Conservation (phyloP, 1,140 invertebrate species). For the Drosophila varians region DNA sequence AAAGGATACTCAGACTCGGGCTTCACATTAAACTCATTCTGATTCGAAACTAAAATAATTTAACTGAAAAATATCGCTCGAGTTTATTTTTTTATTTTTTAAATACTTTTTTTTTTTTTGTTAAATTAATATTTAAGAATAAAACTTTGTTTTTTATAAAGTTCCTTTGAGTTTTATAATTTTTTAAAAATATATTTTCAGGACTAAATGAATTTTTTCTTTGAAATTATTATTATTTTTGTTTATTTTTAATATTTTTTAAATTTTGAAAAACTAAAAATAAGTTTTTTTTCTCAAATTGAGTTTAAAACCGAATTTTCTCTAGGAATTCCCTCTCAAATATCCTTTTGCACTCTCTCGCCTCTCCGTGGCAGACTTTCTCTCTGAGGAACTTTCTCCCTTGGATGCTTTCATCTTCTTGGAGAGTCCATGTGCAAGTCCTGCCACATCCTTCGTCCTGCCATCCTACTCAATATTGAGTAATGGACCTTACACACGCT, state of each 20-base stretch:
- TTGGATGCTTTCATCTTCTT: not conserved
- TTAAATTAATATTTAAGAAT: too few species aligned
- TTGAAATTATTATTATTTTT: too few species aligned
- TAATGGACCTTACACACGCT: not conserved
- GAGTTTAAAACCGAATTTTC: too few species aligned
- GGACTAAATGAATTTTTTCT: too few species aligned
- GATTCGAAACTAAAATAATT: not conserved
- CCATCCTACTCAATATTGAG: constrained; percentile 11
- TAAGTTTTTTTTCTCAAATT: not conserved
- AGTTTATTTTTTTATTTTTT: not conserved
- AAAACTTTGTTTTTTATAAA: too few species aligned
- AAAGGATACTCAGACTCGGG: not conserved
- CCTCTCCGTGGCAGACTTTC: constrained; percentile 1
- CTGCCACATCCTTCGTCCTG: not conserved
- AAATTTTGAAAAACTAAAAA: too few species aligned
- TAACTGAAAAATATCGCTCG: too few species aligned
- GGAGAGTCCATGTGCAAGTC: not conserved
- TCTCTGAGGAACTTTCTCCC: not conserved
- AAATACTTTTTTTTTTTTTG: not conserved
- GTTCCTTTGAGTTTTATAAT: too few species aligned
- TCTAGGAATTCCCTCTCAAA: not conserved
- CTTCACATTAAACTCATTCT: not conserved
- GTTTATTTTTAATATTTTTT: too few species aligned
- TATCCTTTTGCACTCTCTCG: not conserved
- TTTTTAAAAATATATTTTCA: too few species aligned